Base-by-base conservation (phyloP, 1,140 invertebrate species). In the Drosophila punjabiensis region DNA sequence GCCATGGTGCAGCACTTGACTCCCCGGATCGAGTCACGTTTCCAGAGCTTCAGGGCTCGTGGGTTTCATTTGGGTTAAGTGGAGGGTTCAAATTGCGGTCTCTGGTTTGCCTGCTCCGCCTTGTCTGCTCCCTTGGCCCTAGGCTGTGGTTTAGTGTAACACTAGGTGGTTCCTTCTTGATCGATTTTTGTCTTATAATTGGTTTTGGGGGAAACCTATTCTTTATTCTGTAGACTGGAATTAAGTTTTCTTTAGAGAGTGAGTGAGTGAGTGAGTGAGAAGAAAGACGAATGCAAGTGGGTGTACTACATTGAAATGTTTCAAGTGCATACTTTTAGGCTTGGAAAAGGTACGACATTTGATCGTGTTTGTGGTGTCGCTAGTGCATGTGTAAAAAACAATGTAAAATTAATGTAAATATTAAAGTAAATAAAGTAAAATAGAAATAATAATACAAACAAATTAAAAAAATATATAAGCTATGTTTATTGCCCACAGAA, bases 21-120 rank as follows among this genome's bases (percentile, higher is more conserved):
- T 79, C 53, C 53, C 41, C 53, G 16, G 18, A 35, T 39, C 9
- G 62, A 56, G 79, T 82, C 83, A 87, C 83, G 83, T 87, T 87
- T 68, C 61, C 70, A 66, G 56, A 60, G 30, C n/a, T 13, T 43
- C 43, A 37, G 48, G 45, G 75, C 55, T 66, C 67, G 81, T 35
- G 53, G 67, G 47, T 58, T 65, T 76, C 50, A 75, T 59, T 68
- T 77, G 63, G 45, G 74, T 68, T 77, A 77, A 77, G 64, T 77
- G 63, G 55, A 71, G 66, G 53, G 66, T 81, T 85, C 62, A 77
- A 63, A 37, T 71, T 41, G 24, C 64, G 20, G 37, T 9, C 20
- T 47, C 3, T 28, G 24, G 13, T 16, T 47, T 63, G 56, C 33
- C 41, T 63, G 39, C 7, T 24, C 10, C 30, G n/a, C n/a, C n/a